Evolutionary conservation across 2,113 vertebrate species (phyloP).

Genomic region (Myiozetetes cayanensis): DNA sequence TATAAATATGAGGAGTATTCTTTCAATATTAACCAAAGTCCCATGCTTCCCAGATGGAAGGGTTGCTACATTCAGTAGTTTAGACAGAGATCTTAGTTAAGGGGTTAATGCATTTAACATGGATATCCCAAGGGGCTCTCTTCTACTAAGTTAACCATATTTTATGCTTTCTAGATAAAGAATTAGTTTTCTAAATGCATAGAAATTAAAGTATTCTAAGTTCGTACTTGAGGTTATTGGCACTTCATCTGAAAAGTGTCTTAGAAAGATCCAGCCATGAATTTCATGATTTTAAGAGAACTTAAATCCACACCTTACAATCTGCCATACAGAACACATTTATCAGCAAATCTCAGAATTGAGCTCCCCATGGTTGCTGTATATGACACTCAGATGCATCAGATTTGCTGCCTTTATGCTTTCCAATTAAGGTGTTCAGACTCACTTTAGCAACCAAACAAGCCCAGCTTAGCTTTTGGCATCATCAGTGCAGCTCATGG

Average conservation of each 20-base stretch:
- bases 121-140: background rate
- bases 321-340: background rate
- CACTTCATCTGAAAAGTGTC: background rate
- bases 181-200: background rate
- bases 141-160: background rate
- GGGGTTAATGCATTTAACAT: background rate
- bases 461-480: background rate
- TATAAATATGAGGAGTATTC: background rate
- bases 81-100: background rate
- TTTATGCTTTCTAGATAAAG: background rate
- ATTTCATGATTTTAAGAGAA: background rate
- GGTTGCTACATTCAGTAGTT: background rate
- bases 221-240: background rate
- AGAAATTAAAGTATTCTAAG: background rate
- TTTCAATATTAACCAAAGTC: background rate
- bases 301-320: background rate
- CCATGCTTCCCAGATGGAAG: background rate
- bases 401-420: background rate
- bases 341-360: background rate
- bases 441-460: background rate
- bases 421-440: background rate
- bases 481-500: background rate
- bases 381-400: background rate
- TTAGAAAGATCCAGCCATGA: background rate
- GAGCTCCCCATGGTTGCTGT: background rate